Evolutionary conservation across 2,888 invertebrate genomes (phyloP).

Genomic region (Lasioglossum lativentre): DNA sequence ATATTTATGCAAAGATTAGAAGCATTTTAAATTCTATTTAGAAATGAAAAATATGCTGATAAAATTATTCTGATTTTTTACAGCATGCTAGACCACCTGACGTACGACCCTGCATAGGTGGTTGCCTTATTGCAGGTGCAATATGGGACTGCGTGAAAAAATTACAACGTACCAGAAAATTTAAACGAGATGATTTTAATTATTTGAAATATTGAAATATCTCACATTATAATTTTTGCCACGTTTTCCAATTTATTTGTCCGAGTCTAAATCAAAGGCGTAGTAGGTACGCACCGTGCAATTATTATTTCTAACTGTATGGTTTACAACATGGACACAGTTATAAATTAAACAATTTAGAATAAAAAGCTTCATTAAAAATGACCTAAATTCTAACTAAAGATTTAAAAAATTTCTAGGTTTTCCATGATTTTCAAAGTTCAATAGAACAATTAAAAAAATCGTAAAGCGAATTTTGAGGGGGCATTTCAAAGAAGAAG

Average conservation of each 20-base stretch:
- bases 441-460: neutral
- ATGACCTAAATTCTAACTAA: neutral
- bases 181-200: neutral
- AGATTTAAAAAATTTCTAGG: neutral
- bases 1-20: no score
- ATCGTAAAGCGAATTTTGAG: neutral
- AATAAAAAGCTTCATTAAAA: neutral
- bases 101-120: neutral
- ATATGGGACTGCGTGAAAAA: neutral
- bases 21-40: neutral
- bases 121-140: neutral
- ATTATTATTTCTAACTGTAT: no score
- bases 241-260: neutral
- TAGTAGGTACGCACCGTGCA: no score
- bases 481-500: neutral
- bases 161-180: neutral
- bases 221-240: neutral
- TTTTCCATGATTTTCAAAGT: neutral
- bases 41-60: neutral
- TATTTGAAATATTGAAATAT: neutral
- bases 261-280: no score
- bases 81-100: neutral
- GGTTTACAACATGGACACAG: no score
- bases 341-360: neutral
- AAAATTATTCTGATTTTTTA: neutral